Conservation (phyloP, 2,888 invertebrate species). For the Pocota personata region DNA sequence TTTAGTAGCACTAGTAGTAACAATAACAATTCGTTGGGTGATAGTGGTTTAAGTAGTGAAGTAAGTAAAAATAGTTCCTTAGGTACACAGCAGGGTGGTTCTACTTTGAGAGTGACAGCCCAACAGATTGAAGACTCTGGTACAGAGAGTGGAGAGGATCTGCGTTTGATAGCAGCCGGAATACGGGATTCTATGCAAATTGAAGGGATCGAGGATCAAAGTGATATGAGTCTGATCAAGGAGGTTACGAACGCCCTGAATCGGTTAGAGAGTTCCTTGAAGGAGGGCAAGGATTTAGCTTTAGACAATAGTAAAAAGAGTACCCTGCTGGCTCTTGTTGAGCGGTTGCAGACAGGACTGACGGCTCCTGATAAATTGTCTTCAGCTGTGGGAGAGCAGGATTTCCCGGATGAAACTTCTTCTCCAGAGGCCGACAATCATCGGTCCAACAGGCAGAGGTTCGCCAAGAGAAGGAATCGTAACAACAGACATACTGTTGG, state of each 20-base stretch:
- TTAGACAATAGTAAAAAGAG: conserved; percentile 84
- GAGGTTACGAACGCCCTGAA: conserved; percentile 91
- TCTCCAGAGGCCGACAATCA: conserved; percentile 79
- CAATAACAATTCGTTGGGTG: conserved; percentile 70
- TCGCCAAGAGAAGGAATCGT: conserved; percentile 85
- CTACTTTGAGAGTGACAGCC: conserved; percentile 78
- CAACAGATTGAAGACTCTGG: conserved; percentile 86
- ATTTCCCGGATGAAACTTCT: conserved; percentile 76
- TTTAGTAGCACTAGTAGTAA: conserved; percentile 75
- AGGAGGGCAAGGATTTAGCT: conserved; percentile 83
- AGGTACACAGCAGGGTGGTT: conserved; percentile 75
- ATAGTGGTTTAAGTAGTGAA: conserved; percentile 73
- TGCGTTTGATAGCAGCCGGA: conserved; percentile 84
- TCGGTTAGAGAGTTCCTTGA: conserved; percentile 89
- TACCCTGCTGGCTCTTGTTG: conserved; percentile 88
- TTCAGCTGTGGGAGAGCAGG: conserved; percentile 74
- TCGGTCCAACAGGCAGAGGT: conserved; percentile 82
- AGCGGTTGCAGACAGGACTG: conserved; percentile 87
- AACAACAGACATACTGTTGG: conserved; percentile 91
- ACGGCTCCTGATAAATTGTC: conserved; percentile 80
- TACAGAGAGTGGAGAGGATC: conserved; percentile 88
- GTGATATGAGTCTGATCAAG: conserved; percentile 86
- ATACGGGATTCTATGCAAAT: conserved; percentile 84
- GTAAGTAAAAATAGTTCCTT: conserved; percentile 72
- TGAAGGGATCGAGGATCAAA: conserved; percentile 80